Evolutionary conservation across 2,113 vertebrate genomes (phyloP).

Genomic region (Hydropotes inermis): DNA sequence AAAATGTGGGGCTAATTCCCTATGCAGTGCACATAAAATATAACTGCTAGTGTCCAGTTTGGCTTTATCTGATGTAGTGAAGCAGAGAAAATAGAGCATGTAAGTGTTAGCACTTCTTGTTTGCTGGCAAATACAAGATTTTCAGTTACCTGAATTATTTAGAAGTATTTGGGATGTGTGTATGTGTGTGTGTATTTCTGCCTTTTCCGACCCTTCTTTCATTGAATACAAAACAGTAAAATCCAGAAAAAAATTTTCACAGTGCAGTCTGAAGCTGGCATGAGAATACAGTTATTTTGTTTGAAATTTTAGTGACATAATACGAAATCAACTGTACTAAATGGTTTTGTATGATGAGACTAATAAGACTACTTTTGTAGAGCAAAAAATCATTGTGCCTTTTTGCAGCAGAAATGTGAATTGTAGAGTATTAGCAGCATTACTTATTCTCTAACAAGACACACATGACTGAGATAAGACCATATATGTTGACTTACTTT

Average conservation of each 20-base stretch:
- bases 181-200: not conserved
- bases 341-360: slow-evolving; percentile 50
- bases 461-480: not conserved
- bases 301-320: slow-evolving; percentile 54
- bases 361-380: slow-evolving; percentile 16
- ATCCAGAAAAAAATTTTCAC: not conserved
- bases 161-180: not conserved
- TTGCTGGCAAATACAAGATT: slow-evolving; percentile 19
- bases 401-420: slow-evolving; percentile 51
- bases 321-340: slow-evolving; percentile 60
- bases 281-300: slow-evolving; percentile 25
- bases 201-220: not conserved
- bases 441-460: slow-evolving; percentile 45
- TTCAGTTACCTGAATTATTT: slow-evolving; percentile 61
- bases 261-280: not conserved
- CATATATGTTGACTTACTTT: not conserved
- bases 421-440: not conserved
- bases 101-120: not conserved
- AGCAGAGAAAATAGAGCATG: slow-evolving; percentile 5
- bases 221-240: slow-evolving; percentile 47
- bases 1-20: slow-evolving; percentile 7
- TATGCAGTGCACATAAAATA: not conserved
- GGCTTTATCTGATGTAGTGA: slow-evolving; percentile 29
- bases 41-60: not conserved
- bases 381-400: slow-evolving; percentile 16